A percentile compares a stretch with the other conserved stretches of the same genome.
Conservation (phyloP, 2,888 invertebrate genomes). For the Anorthoa munda region DNA sequence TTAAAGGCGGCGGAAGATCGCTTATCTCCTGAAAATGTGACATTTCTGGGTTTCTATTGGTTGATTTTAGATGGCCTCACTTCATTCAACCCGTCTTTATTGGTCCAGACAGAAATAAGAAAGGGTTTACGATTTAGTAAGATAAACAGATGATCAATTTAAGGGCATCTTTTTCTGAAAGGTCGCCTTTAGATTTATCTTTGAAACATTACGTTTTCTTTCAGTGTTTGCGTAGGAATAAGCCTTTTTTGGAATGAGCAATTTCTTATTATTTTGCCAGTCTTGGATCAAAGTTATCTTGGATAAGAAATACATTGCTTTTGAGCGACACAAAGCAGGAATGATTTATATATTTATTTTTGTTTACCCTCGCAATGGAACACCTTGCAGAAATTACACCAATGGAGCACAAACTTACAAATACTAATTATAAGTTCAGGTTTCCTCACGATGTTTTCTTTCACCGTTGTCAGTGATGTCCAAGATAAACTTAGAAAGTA, state of each 20-base stretch:
- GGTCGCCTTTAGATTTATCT: background rate
- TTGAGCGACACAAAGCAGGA: background rate
- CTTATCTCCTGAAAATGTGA: slow-evolving; percentile 55
- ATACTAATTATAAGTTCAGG: no score
- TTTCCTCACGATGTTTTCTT: no score
- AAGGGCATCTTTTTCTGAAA: background rate
- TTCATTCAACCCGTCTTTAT: slow-evolving; percentile 52
- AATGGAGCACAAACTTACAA: no score
- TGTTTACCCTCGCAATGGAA: no score
- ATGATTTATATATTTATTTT: no score
- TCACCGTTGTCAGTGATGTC: no score
- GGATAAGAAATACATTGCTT: background rate
- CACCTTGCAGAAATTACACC: no score
- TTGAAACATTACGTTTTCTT: background rate
- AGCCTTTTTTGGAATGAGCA: background rate
- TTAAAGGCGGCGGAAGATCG: slow-evolving; percentile 40
- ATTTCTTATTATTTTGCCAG: background rate
- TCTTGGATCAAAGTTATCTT: no score
- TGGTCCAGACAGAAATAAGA: slow-evolving; percentile 8
- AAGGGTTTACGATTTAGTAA: slow-evolving; percentile 42
- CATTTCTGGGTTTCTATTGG: slow-evolving; percentile 35
- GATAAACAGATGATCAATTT: slow-evolving; percentile 6
- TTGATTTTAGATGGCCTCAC: slow-evolving; percentile 44
- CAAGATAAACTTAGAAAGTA: no score
- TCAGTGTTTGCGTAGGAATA: background rate